phyloP scores from a whole-genome alignment of 92 coral and sea anemone genomes.

The Porites cylindrica region DNA sequence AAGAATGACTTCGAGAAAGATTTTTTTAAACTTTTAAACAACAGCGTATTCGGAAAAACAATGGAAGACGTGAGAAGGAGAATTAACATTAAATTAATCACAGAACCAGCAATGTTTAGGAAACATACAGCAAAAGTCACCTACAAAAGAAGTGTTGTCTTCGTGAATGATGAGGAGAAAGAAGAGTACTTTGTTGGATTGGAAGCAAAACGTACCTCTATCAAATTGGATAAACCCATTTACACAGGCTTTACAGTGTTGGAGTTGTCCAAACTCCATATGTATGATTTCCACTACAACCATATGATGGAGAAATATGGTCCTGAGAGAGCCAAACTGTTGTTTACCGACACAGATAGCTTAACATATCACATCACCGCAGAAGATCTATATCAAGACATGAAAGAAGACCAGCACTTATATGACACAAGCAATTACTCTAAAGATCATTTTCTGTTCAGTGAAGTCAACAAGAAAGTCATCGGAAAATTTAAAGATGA shows the following conservation, averaged over 20 bases:
- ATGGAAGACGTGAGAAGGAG: neutral
- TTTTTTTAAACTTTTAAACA: neutral
- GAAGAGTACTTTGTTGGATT: neutral
- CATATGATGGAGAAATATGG: too few species aligned
- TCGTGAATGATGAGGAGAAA: neutral
- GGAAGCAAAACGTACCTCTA: neutral
- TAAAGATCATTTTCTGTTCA: neutral
- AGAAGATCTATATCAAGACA: constrained; percentile 22
- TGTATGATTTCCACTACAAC: constrained; percentile 44
- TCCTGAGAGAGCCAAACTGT: neutral
- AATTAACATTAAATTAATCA: neutral
- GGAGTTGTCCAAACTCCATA: neutral
- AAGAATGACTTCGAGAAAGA: neutral
- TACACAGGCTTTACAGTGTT: too few species aligned
- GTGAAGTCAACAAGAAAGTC: too few species aligned
- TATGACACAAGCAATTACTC: neutral
- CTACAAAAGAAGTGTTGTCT: neutral
- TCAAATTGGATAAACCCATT: too few species aligned
- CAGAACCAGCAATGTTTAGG: neutral
- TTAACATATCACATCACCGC: constrained; percentile 25
- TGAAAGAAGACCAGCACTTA: constrained; percentile 3
- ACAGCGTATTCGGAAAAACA: constrained; percentile 8
- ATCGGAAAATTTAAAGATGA: neutral
- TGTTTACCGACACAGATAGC: constrained; percentile 45
- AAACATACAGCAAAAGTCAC: neutral